These are phyloP conservation scores for Celastrina argiolus DNA, from an alignment of 2,888 invertebrate species.

Conservation along the genomic window DNA sequence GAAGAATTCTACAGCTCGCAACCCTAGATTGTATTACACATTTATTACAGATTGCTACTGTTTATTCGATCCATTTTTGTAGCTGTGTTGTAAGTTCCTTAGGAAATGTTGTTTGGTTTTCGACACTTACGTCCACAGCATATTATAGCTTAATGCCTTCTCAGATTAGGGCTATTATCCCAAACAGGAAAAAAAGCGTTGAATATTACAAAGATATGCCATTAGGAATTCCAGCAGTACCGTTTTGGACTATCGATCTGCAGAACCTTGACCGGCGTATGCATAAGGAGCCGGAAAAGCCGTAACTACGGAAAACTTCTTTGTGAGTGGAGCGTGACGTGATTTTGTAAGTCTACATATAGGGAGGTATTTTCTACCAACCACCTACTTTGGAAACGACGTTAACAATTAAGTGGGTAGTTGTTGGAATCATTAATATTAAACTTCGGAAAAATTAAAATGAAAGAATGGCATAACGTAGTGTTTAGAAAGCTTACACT, in stretches of 20 bases:
- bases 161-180: not conserved
- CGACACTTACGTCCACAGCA: not conserved
- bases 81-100: conserved; percentile 1
- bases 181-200: not conserved
- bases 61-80: conserved; percentile 50
- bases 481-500: too few relatives aligned
- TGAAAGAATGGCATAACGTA: too few relatives aligned
- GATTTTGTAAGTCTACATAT: not conserved
- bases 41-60: conserved; percentile 32
- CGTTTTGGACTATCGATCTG: not conserved
- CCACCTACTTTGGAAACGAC: too few relatives aligned
- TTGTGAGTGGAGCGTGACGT: not conserved
- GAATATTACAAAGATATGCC: not conserved
- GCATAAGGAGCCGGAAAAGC: conserved; percentile 9
- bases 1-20: not conserved
- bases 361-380: not conserved
- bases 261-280: conserved; percentile 7
- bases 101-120: not conserved
- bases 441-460: too few relatives aligned
- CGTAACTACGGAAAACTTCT: conserved; percentile 5
- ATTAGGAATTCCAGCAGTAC: not conserved
- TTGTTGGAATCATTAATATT: too few relatives aligned
- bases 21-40: conserved; percentile 10
- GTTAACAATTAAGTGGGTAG: conserved; percentile 24
- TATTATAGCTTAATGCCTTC: not conserved